These are phyloP conservation scores for Drosophila micromelanica DNA, from an alignment of 1,140 invertebrate genomes.

Conservation along the genomic window DNA sequence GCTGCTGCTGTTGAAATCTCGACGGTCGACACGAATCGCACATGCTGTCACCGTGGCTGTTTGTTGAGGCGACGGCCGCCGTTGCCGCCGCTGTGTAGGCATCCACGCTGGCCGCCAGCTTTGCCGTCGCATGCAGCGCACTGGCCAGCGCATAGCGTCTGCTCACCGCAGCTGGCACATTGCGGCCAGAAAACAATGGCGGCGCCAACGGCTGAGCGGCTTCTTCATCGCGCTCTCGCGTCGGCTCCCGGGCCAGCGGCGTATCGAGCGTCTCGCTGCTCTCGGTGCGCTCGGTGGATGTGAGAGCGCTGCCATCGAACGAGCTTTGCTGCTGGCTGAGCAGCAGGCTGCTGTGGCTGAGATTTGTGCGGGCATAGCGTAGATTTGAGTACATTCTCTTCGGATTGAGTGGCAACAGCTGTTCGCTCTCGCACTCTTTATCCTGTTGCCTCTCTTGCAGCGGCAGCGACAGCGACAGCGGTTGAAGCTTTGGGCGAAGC, in stretches of 20 bases:
- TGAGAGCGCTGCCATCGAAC: constrained; percentile 56
- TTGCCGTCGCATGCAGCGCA: constrained; percentile 72
- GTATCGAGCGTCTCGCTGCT: constrained; percentile 73
- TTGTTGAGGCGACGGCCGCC: constrained; percentile 30
- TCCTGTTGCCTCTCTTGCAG: constrained; percentile 1
- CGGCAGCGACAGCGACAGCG: constrained; percentile 1
- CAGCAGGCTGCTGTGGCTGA: constrained; percentile 78
- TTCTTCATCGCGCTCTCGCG: constrained; percentile 7
- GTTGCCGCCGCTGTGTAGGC: constrained; percentile 72
- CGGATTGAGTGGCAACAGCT: constrained; percentile 35
- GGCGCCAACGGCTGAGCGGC: constrained; percentile 3
- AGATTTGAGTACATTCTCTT: constrained; percentile 58
- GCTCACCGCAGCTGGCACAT: constrained; percentile 19
- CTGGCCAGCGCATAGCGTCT: constrained; percentile 63
- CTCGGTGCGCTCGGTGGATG: constrained; percentile 68
- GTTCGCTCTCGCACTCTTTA: constrained; percentile 27
- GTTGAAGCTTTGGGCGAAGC: constrained; percentile 39
- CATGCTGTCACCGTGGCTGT: constrained; percentile 51
- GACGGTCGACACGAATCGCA: constrained; percentile 72
- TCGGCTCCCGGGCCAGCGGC: constrained; percentile 16
- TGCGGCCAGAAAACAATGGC: constrained; percentile 17
- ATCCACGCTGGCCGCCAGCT: constrained; percentile 71
- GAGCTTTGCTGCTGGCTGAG: constrained; percentile 70
- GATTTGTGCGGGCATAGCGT: constrained; percentile 73
- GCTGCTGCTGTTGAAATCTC: constrained; percentile 34